Base-by-base conservation (phyloP, 2,797 vertebrate species). In the Platalea minor region DNA sequence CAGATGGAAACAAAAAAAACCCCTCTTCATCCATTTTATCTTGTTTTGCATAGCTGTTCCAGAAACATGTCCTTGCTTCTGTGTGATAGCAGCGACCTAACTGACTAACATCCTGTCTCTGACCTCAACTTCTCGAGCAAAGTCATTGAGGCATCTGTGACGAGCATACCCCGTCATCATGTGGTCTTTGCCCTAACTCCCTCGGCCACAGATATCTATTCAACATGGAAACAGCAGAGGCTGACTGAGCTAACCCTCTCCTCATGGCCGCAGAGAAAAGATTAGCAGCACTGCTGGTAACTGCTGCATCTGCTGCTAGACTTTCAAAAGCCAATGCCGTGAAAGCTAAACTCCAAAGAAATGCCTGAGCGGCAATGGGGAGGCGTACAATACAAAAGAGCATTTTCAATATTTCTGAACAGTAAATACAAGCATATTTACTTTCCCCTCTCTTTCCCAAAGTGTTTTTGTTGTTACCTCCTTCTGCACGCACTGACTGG, bases 91-190 rank as follows among this genome's bases (percentile, higher is more conserved):
- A 59, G 94, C 1, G 10, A 51, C 59, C 74, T 70, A 67, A 37
- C 90, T 87, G 93, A 97, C 83, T 84, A 95, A 97, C 82, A 96
- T 95, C 94, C 95, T 96, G 95, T 28, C 69, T 85, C 91, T 90
- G 93, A 96, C 85, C 93, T 96, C 94, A 92, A n/a, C 69, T 35
- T 69, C 92, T 93, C 33, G 14, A 91, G 79, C 82, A 93, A 84
- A 97, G 92, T 78, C 69, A 17, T 3, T 84, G 87, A 97, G 89
- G 67, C 87, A 56, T 86, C 93, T 93, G 69, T 96, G 95, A 97
- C n/a, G 85, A 96, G 74, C 79, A 39, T 37, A 92, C 45, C 84
- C 91, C 57, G n/a, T 96, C 96, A 96, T 95, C 89, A 65, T 90
- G 93, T 86, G 95, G 89, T 86, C 96, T 96, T 96, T 94, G 73